Conservation (phyloP, 2,888 invertebrate species). For the Hyppa rectilinea region DNA sequence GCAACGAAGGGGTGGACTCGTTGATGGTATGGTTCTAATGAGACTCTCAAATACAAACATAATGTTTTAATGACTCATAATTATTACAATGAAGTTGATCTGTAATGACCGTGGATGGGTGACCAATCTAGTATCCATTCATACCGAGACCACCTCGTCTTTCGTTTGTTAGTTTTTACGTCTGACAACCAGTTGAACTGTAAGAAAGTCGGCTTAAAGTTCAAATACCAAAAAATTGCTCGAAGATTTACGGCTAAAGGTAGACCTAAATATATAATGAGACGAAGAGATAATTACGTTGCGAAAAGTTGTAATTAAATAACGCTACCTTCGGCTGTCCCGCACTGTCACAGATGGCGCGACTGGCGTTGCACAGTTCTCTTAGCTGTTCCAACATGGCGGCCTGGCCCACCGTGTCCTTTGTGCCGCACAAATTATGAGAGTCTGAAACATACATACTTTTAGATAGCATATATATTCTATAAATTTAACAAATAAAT, state of each 20-base stretch:
- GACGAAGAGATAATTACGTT: too few species aligned
- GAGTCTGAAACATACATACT: constrained; percentile 19
- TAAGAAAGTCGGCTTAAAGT: too few species aligned
- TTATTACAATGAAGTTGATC: too few species aligned
- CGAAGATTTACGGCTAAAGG: too few species aligned
- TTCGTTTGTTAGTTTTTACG: neutral
- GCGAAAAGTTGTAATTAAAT: neutral
- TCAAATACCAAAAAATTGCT: too few species aligned
- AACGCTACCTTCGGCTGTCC: constrained; percentile 41
- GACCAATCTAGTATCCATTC: neutral
- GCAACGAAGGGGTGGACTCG: too few species aligned
- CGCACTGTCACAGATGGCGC: constrained; percentile 41
- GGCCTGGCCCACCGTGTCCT: constrained; percentile 6
- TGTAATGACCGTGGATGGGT: neutral
- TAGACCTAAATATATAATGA: too few species aligned
- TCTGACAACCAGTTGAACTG: neutral
- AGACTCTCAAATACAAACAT: too few species aligned
- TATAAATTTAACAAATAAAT: neutral
- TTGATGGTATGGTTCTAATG: too few species aligned
- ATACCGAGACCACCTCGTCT: neutral
- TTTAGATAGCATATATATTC: neutral
- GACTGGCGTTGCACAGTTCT: constrained; percentile 49
- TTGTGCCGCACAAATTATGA: constrained; percentile 13
- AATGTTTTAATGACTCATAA: too few species aligned
- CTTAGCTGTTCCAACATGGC: constrained; percentile 36